Evolutionary conservation across 2,113 vertebrate species (phyloP), one percentile per base, ranked within the genome.

Genomic region (Athene noctua): DNA sequence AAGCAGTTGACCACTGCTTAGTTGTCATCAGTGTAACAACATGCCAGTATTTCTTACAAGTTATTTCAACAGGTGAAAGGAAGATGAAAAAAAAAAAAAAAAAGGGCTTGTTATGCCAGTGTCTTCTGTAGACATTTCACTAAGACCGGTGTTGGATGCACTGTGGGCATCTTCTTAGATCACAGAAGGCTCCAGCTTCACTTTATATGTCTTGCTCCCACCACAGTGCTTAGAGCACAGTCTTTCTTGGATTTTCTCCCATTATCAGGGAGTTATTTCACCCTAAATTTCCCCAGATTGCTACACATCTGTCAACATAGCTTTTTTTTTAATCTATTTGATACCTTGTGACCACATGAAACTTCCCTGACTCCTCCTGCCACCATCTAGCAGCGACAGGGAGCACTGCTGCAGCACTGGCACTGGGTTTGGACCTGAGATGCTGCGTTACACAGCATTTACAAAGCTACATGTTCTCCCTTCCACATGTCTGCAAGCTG

Each of bases 341-440:
- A 42, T 66, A 52, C 20, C 5, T 66, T 79, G 7, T 5, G 47
- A 25, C 5, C 14, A 13, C 1, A 0, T 36, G 19, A 11, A 46
- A 17, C 5, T 58, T 59, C 11, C 13, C 11, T 26, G 19, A 42
- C 47, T 63, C 11, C 25, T 80, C 3, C 32, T 62, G 23, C 32
- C 5, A 3, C 36, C 38, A 38, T 26, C 0, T 0, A 59, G 62
- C 27, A 86, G n/a, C 6, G 5, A 6, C 2, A 19, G 15, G 8
- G 52, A 90, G 40, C 12, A n/a, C n/a, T 54, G 61, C 46, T 71
- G 34, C 27, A 55, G 15, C 51, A 11, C 8, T 36, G 36, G 36
- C 6, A 3, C n/a, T 3, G 6, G 1, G 5, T 73, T 77, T 52
- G 40, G 55, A 62, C 16, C 15, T 22, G 30, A 52, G 51, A 54